A percentile compares a stretch with the other conserved stretches of the same genome.
Evolutionary conservation across 2,888 invertebrate genomes (phyloP).

Genomic region (Rhorus exstirpatorius): DNA sequence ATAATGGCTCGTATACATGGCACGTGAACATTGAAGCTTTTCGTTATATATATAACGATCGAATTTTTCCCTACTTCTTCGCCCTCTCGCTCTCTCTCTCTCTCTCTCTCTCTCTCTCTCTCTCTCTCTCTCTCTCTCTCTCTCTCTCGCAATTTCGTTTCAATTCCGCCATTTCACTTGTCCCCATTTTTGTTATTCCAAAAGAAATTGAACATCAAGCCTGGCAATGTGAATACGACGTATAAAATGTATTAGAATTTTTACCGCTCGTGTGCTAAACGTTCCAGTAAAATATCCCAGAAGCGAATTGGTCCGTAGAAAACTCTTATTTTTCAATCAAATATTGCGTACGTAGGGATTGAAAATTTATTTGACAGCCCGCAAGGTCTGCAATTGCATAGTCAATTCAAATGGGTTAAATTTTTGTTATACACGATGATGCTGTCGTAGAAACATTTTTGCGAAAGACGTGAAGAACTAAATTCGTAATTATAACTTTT

Average conservation of each 20-base stretch:
- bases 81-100: neutral
- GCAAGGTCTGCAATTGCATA: too few species aligned
- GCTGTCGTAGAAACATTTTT: too few species aligned
- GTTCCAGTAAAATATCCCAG: neutral
- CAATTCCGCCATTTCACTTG: constrained; percentile 16
- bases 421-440: too few species aligned
- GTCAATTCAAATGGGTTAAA: too few species aligned
- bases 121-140: constrained; percentile 3
- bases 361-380: too few species aligned
- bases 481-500: too few species aligned
- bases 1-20: constrained; percentile 34
- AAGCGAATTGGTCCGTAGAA: neutral
- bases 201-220: constrained; percentile 36
- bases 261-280: neutral
- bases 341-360: too few species aligned
- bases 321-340: too few species aligned
- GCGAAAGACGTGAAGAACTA: too few species aligned
- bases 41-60: constrained; percentile 29
- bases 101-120: constrained; percentile 8
- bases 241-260: neutral
- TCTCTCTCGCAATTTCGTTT: constrained; percentile 4
- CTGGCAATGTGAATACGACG: neutral
- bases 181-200: constrained; percentile 32
- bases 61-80: constrained; percentile 23
- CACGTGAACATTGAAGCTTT: constrained; percentile 12